Conservation (phyloP, 2,888 invertebrate genomes). For the Macrophya annulata region DNA sequence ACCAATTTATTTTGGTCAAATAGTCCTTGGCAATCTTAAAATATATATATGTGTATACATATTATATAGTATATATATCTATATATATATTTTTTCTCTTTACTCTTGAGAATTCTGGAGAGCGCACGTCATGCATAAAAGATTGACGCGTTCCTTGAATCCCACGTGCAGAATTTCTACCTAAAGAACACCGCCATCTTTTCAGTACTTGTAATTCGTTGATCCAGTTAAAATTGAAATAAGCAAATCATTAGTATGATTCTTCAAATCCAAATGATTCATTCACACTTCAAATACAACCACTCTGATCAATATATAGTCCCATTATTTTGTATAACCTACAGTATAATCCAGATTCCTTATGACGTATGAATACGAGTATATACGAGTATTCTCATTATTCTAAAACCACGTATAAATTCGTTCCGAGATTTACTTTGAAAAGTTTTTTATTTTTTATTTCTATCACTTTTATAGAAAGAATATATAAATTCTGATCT, state of each 20-base stretch:
- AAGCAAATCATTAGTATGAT: conserved; percentile 7
- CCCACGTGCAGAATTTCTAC: conserved; percentile 39
- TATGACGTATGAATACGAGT: not conserved
- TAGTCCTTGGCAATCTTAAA: conserved; percentile 22
- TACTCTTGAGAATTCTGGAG: conserved; percentile 46
- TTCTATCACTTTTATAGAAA: not conserved
- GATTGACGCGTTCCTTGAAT: conserved; percentile 31
- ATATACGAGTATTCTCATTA: not conserved
- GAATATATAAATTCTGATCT: not conserved
- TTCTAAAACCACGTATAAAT: not conserved
- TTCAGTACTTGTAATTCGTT: conserved; percentile 16
- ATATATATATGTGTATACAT: not conserved
- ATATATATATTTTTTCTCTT: not conserved
- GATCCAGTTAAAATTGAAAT: conserved; percentile 16
- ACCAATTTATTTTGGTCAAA: conserved; percentile 44
- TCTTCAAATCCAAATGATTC: not conserved
- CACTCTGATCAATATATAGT: not conserved
- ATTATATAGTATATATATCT: too few species aligned
- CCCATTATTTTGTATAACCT: not conserved
- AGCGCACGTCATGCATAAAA: conserved; percentile 50
- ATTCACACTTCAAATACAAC: not conserved
- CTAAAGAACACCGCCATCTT: conserved; percentile 43
- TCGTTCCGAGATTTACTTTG: not conserved
- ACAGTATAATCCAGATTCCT: not conserved
- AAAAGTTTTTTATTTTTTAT: not conserved